phyloP scores from a whole-genome alignment of 2,888 invertebrate species.

The Deroplatys truncata region DNA sequence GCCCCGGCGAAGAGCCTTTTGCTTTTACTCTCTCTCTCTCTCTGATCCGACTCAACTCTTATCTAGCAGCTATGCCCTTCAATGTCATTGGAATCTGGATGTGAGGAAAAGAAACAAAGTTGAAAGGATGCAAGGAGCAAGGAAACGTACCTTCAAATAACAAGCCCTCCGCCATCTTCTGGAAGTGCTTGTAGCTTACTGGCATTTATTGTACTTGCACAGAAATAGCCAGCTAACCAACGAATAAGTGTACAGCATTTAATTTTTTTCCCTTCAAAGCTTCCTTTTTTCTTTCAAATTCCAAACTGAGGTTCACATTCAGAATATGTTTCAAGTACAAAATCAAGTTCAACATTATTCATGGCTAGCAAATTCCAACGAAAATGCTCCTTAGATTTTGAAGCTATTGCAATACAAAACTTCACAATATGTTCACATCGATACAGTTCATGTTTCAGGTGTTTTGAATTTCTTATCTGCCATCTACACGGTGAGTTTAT shows the following conservation, averaged over 20 bases:
- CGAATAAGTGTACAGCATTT: not conserved
- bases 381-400: not conserved
- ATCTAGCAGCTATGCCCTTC: conserved; percentile 12
- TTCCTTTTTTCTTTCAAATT: not conserved
- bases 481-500: not conserved
- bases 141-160: conserved; percentile 29
- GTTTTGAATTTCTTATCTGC: not conserved
- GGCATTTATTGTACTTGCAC: not conserved
- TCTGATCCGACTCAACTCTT: not conserved
- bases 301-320: not conserved
- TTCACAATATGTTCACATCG: not conserved
- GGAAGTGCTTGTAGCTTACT: not conserved
- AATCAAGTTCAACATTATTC: not conserved
- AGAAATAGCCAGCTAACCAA: not conserved
- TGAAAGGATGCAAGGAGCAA: conserved; percentile 15
- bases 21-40: not conserved
- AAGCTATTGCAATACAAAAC: not conserved
- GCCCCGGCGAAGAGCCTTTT: not conserved
- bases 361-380: not conserved
- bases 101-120: conserved; percentile 16
- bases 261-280: not conserved
- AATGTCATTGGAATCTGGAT: not conserved
- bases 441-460: not conserved
- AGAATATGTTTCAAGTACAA: not conserved
- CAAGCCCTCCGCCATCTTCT: conserved; percentile 8